phyloP scores from a whole-genome alignment of 2,113 vertebrate species.

The Grallaria varia region DNA sequence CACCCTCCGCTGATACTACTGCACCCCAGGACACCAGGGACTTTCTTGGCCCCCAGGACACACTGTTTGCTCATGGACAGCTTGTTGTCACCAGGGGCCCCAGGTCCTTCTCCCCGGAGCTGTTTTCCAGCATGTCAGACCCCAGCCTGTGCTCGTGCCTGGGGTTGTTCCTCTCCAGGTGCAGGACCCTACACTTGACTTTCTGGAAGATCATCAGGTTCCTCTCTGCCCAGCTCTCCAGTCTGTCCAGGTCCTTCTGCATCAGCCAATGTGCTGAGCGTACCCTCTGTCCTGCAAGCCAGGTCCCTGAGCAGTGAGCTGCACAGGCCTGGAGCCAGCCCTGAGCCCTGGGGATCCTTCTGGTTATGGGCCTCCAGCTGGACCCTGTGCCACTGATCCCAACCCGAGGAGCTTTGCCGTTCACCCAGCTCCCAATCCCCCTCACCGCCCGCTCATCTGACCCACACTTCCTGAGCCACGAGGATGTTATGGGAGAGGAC shows the following conservation, averaged over 20 bases:
- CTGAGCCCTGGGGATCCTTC: neutral
- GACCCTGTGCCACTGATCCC: too few species aligned
- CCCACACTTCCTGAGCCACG: neutral
- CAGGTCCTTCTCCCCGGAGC: neutral
- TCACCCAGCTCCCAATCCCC: neutral
- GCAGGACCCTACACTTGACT: neutral
- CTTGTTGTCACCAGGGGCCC: neutral
- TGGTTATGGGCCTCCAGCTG: neutral
- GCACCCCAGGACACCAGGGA: neutral
- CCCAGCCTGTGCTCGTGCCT: neutral
- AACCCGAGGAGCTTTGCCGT: neutral
- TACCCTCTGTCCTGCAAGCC: neutral
- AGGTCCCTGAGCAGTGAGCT: neutral
- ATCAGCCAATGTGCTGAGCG: neutral
- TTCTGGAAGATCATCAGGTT: neutral
- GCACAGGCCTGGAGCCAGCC: neutral
- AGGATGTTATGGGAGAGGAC: neutral
- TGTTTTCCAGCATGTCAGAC: neutral
- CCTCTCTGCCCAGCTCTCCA: neutral
- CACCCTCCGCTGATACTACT: too few species aligned
- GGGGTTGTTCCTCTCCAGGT: neutral
- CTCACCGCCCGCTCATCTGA: neutral
- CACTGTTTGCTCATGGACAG: neutral
- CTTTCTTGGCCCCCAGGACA: neutral
- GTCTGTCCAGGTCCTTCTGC: neutral